Base-by-base conservation (phyloP, 2,888 invertebrate genomes). In the Apodemia zela region DNA sequence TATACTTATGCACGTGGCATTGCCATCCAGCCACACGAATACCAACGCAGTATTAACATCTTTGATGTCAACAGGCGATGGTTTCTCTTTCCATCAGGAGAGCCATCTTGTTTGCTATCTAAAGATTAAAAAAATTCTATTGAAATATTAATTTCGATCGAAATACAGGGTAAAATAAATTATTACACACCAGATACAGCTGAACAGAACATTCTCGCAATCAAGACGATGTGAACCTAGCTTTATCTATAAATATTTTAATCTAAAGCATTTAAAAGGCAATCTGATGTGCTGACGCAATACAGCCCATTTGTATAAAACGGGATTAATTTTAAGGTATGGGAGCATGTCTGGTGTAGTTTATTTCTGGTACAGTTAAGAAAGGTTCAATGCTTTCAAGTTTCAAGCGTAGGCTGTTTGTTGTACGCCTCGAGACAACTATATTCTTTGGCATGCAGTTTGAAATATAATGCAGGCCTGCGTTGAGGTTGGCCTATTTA, bases 391-490 rank as follows among this genome's bases (percentile, higher is more conserved):
- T 62, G 65, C 59, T 69, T 67, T 57, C 57, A 25, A 57, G 73
- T 77, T 74, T 68, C 75, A 75, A 75, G 74, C 72, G 67, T 69
- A 69, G 66, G 65, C 67, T 63, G 67, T 64, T 54, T 54, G 54
- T 25, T 25, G 54, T 54, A 60, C 49, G 81, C 72, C 65, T 62
- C 73, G 67, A 73, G 76, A 80, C 77, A 82, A 76, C 76, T 78
- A 76, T 76, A 80, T 80, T 78, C 77, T 79, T 82, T 76, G 74
- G 68, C 54, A 54, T 54, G 54, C 25, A 54, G 25, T 54, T 54
- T 25, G 25, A 54, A 54, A 54, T 29, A 25, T 25, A 25, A 25
- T 25, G 15, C 54, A 15, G 29, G 18, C 25, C 15, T 45, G n/a
- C 17, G 45, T 54, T 54, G 7, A 25, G 54, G 25, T n/a, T 54